phyloP scores from a whole-genome alignment of 2,888 invertebrate species.

The Hydraecia micacea region DNA sequence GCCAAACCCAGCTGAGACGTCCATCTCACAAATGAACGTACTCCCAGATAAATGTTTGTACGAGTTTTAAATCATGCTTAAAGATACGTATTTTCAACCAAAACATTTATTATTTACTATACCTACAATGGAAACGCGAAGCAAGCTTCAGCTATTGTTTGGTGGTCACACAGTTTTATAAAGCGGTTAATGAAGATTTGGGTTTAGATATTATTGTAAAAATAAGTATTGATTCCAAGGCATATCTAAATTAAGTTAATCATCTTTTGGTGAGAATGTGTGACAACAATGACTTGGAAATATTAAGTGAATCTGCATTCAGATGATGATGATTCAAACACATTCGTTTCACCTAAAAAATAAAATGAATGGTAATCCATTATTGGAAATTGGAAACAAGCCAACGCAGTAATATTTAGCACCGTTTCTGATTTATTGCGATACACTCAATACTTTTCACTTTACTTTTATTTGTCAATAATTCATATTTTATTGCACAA shows the following conservation, averaged over 20 bases:
- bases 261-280: background rate
- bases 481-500: background rate
- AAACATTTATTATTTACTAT: background rate
- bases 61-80: background rate
- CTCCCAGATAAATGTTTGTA: background rate
- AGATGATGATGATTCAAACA: no score
- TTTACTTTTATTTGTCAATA: background rate
- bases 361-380: constrained; percentile 10
- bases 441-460: background rate
- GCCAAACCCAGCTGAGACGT: background rate
- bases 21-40: constrained; percentile 18
- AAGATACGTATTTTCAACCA: background rate
- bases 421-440: constrained; percentile 19
- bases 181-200: background rate
- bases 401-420: constrained; percentile 29
- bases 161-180: background rate
- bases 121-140: background rate
- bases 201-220: background rate
- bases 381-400: background rate
- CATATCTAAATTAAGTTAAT: background rate
- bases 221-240: background rate
- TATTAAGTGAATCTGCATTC: background rate
- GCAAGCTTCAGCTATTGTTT: background rate
- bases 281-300: constrained; percentile 1
- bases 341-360: background rate